phyloP scores from a whole-genome alignment of 2,888 invertebrate genomes.

The Drosophila yooni region DNA sequence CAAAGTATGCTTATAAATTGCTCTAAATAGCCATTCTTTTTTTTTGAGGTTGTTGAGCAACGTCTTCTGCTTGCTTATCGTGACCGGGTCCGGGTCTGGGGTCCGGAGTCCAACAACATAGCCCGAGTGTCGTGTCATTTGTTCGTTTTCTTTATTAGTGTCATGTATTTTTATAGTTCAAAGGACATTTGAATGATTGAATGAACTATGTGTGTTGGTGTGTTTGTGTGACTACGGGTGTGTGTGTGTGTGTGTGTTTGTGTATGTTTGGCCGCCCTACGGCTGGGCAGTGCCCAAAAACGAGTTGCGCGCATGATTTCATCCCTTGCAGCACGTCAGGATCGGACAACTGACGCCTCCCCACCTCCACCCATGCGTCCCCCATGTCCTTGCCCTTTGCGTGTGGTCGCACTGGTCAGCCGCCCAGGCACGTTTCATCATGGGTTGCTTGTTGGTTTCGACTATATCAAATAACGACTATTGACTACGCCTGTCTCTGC shows the following conservation, averaged over 20 bases:
- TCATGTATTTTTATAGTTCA: constrained; percentile 85
- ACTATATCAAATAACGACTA: constrained; percentile 84
- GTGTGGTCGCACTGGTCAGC: constrained; percentile 73
- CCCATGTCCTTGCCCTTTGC: constrained; percentile 39
- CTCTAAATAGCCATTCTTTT: constrained; percentile 75
- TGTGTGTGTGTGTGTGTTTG: constrained; percentile 16
- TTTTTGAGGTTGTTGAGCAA: constrained; percentile 26
- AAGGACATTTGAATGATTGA: constrained; percentile 85
- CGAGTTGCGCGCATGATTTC: constrained; percentile 83
- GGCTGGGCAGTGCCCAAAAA: constrained; percentile 62
- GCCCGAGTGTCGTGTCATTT: constrained; percentile 77
- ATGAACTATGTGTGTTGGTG: constrained; percentile 70
- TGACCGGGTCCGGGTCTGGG: constrained; percentile 40
- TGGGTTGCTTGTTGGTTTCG: constrained; percentile 68
- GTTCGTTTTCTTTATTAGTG: constrained; percentile 84
- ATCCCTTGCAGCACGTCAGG: constrained; percentile 78
- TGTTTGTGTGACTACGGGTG: background rate
- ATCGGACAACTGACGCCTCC: constrained; percentile 24
- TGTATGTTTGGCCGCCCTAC: constrained; percentile 28
- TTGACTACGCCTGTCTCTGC: constrained; percentile 66
- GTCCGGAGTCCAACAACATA: constrained; percentile 10
- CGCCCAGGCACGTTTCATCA: constrained; percentile 80
- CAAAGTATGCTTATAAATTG: constrained; percentile 80
- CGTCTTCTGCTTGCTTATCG: constrained; percentile 55
- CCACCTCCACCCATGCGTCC: constrained; percentile 5